Percentiles rank a stretch among this genome's conserved stretches.
phyloP scores from a whole-genome alignment of 1,140 invertebrate species.

The Drosophila nannoptera region DNA sequence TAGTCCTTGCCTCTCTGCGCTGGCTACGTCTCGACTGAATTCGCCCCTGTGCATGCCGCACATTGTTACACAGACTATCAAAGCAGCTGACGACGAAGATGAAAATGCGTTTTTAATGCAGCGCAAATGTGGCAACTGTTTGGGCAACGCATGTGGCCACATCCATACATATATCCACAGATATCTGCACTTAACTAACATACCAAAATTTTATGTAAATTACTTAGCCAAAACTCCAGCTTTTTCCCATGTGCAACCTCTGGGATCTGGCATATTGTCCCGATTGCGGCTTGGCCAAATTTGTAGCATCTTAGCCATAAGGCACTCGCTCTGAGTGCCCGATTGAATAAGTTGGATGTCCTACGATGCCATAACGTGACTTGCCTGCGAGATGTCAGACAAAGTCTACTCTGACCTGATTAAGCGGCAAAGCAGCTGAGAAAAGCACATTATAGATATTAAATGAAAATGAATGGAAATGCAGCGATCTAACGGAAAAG shows the following conservation, averaged over 20 bases:
- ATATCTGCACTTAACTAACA: conserved; percentile 47
- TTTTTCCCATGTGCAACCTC: not conserved
- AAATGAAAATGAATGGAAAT: too few species aligned
- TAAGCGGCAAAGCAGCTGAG: conserved; percentile 20
- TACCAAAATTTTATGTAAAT: conserved; percentile 33
- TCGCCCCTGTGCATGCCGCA: conserved; percentile 24
- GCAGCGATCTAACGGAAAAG: too few species aligned
- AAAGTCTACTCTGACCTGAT: conserved; percentile 45
- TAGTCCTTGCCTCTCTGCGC: not conserved
- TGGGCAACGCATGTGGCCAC: conserved; percentile 29
- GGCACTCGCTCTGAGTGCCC: conserved; percentile 14
- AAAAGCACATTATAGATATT: not conserved
- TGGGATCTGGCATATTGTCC: conserved; percentile 4
- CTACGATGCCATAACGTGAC: too few species aligned
- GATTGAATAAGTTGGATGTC: conserved; percentile 54
- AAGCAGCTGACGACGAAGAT: conserved; percentile 49
- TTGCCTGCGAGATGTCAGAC: conserved; percentile 32
- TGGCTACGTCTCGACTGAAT: not conserved
- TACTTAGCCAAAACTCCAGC: conserved; percentile 14
- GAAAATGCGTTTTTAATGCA: conserved; percentile 74
- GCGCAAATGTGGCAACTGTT: conserved; percentile 69
- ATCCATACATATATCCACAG: not conserved
- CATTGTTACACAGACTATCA: conserved; percentile 72
- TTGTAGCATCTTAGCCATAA: conserved; percentile 4
- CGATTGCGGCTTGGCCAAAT: not conserved